These are phyloP conservation scores for Ophonus ardosiacus DNA, from an alignment of 2,888 invertebrate genomes.

Conservation along the genomic window DNA sequence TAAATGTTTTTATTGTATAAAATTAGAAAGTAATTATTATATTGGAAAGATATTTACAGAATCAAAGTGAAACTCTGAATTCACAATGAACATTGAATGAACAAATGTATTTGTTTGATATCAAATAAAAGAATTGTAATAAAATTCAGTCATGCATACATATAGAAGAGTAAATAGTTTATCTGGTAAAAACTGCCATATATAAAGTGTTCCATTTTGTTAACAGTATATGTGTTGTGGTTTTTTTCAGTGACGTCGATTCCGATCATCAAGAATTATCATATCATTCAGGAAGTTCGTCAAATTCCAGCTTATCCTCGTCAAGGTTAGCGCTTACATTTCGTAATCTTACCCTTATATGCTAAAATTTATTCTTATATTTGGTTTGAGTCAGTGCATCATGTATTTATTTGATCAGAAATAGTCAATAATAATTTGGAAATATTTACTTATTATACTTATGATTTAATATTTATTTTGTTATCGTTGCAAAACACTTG, in stretches of 20 bases:
- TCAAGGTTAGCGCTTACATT: slow-evolving; percentile 72
- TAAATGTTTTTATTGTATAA: too few relatives aligned
- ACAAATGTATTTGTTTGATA: neutral
- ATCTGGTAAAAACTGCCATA: neutral
- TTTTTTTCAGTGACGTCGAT: slow-evolving; percentile 81
- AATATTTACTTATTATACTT: slow-evolving; percentile 1
- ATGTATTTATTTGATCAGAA: neutral
- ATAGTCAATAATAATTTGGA: neutral
- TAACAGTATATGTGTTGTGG: slow-evolving; percentile 13
- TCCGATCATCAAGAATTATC: slow-evolving; percentile 79
- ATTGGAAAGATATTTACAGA: too few relatives aligned
- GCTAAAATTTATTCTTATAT: neutral
- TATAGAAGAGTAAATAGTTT: neutral
- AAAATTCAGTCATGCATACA: neutral
- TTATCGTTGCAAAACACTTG: slow-evolving; percentile 20
- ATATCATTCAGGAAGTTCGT: slow-evolving; percentile 79
- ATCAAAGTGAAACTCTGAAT: neutral
- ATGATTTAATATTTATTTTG: neutral
- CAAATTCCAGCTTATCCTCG: slow-evolving; percentile 81
- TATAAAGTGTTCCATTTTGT: slow-evolving; percentile 58
- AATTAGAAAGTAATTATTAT: too few relatives aligned
- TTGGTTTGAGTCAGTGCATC: slow-evolving; percentile 15
- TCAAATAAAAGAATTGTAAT: neutral
- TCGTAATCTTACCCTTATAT: slow-evolving; percentile 22
- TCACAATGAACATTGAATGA: neutral